Percentiles rank a stretch among this genome's conserved stretches.
Evolutionary conservation across 1,140 invertebrate species (phyloP).

Genomic region (Drosophila watanabei): DNA sequence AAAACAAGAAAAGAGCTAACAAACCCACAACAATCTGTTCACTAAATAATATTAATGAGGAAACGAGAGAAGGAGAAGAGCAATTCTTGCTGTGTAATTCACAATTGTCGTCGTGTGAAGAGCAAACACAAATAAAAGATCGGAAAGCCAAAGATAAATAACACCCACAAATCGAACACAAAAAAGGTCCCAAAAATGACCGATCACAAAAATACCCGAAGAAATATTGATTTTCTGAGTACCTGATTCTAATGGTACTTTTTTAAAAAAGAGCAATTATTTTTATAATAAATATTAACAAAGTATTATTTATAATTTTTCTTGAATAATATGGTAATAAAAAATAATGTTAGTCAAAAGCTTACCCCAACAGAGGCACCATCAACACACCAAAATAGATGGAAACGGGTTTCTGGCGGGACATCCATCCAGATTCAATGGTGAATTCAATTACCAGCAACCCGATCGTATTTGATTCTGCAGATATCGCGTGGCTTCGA

Average conservation of each 20-base stretch:
- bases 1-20: constrained; percentile 32
- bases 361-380: background rate
- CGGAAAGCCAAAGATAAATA: constrained; percentile 20
- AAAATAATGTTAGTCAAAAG: background rate
- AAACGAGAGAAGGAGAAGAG: background rate
- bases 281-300: background rate
- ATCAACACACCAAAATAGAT: background rate
- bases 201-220: background rate
- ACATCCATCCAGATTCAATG: background rate
- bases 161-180: constrained; percentile 20
- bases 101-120: constrained; percentile 77
- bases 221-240: background rate
- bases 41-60: constrained; percentile 13
- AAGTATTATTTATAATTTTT: background rate
- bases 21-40: constrained; percentile 18
- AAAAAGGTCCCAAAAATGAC: background rate
- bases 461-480: background rate
- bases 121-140: constrained; percentile 49
- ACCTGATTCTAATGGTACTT: background rate
- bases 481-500: background rate
- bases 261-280: background rate
- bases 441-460: background rate
- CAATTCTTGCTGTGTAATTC: constrained; percentile 57
- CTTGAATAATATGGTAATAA: background rate
- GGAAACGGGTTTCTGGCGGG: background rate